Conservation (phyloP, 2,113 vertebrate species). For the Fregata magnificens region DNA sequence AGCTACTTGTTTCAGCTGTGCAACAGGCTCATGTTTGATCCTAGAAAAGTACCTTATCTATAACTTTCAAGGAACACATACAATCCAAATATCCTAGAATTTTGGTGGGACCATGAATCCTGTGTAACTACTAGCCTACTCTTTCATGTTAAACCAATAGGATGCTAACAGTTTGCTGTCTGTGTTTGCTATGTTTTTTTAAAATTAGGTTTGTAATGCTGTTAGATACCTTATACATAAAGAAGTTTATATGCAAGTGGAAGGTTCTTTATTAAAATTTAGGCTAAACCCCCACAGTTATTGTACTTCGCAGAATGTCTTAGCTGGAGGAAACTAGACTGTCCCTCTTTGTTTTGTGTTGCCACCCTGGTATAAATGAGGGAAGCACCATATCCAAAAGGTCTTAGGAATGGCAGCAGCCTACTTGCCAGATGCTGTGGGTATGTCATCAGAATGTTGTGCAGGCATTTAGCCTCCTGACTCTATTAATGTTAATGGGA, state of each 20-base stretch:
- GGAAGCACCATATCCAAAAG: not conserved
- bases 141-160: not conserved
- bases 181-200: not conserved
- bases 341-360: not conserved
- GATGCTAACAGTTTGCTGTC: not conserved
- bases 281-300: not conserved
- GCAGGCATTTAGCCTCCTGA: not conserved
- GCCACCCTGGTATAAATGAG: not conserved
- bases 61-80: not conserved
- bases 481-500: conserved; percentile 7
- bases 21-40: not conserved
- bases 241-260: not conserved
- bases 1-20: not conserved
- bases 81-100: not conserved
- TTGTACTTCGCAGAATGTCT: not conserved
- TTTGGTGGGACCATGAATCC: not conserved
- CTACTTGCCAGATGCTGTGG: not conserved
- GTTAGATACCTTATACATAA: not conserved
- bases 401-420: not conserved
- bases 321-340: not conserved
- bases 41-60: not conserved
- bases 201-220: not conserved
- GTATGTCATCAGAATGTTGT: not conserved
- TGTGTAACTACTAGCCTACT: not conserved
- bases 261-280: not conserved